These are phyloP conservation scores for Papilio gigon DNA, from an alignment of 2,888 invertebrate species.

Conservation along the genomic window DNA sequence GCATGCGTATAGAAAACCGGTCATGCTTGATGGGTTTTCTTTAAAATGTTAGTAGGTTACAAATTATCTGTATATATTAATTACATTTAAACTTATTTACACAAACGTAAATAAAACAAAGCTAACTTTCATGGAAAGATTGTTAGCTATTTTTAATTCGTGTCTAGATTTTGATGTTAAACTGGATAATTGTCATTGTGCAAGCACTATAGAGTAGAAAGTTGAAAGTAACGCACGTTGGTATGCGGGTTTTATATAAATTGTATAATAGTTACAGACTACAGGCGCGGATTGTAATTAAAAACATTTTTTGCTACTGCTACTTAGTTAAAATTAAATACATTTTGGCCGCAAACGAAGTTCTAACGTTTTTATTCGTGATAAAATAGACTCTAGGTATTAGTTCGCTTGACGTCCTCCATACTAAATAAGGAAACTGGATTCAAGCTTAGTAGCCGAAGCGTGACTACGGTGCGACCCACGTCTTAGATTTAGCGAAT, in stretches of 20 bases:
- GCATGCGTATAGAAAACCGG: slow-evolving; percentile 47
- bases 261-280: no score
- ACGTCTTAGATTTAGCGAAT: neutral
- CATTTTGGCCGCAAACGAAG: no score
- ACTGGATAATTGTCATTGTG: neutral
- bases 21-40: slow-evolving; percentile 37
- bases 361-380: no score
- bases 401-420: neutral
- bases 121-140: neutral
- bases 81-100: no score
- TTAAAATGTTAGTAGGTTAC: slow-evolving; percentile 34
- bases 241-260: no score
- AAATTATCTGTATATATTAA: neutral
- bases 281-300: no score
- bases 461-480: neutral
- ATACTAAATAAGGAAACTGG: neutral
- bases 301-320: no score
- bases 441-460: neutral
- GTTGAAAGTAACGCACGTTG: no score
- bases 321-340: no score
- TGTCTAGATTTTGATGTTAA: neutral
- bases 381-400: no score
- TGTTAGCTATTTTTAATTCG: neutral
- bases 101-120: no score
- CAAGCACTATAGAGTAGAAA: no score